Percentiles rank a stretch among this genome's conserved stretches.
Evolutionary conservation across 1,140 invertebrate genomes (phyloP).

Genomic region (Cydia splendana): DNA sequence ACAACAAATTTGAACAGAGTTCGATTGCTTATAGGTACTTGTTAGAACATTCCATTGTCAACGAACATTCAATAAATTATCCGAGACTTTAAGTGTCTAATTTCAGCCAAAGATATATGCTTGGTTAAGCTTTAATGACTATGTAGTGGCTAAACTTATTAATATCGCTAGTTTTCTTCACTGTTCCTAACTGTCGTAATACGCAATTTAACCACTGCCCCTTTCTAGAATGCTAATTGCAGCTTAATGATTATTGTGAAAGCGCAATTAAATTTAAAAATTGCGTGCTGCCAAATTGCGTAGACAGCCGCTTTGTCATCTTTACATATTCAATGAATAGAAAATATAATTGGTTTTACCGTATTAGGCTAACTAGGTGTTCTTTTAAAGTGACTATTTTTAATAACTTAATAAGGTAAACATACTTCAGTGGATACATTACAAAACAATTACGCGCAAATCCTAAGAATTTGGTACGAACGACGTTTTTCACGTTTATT

Average conservation of each 20-base stretch:
- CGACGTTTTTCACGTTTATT: too few species aligned
- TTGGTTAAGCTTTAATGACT: neutral
- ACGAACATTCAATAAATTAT: neutral
- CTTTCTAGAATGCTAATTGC: slow-evolving; percentile 24
- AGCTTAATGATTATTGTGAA: slow-evolving; percentile 23
- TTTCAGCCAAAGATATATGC: neutral
- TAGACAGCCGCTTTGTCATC: neutral
- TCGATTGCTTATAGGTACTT: neutral
- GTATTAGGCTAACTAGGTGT: neutral
- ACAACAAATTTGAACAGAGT: neutral
- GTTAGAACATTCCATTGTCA: neutral
- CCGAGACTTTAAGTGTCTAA: neutral
- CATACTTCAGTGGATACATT: too few species aligned
- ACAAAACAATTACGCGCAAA: too few species aligned
- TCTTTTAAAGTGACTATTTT: neutral
- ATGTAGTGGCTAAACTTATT: neutral
- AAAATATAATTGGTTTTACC: neutral
- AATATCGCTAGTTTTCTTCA: slow-evolving; percentile 1
- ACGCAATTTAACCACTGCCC: slow-evolving; percentile 18
- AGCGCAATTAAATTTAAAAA: slow-evolving; percentile 27
- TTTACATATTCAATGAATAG: slow-evolving; percentile 19
- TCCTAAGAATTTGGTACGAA: too few species aligned
- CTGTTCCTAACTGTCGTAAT: neutral
- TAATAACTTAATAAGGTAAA: neutral
- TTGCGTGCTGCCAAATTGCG: slow-evolving; percentile 8